Evolutionary conservation across 2,113 vertebrate species (phyloP).

Genomic region (Callaeas wilsoni): DNA sequence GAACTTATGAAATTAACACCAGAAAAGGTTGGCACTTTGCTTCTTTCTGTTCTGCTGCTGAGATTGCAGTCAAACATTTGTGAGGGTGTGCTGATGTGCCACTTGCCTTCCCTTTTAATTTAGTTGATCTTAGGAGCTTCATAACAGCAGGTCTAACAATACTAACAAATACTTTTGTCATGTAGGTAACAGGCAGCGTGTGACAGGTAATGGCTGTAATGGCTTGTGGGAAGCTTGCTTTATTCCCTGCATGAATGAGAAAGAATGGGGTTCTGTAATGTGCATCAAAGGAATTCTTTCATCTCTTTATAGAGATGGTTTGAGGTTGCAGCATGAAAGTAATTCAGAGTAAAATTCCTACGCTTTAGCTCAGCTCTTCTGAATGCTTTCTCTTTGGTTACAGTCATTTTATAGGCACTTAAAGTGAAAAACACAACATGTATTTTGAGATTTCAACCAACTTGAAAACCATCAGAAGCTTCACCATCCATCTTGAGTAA

Average conservation of each 20-base stretch:
- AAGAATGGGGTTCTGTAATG: background rate
- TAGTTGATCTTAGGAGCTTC: background rate
- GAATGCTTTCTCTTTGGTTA: background rate
- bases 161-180: background rate
- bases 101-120: background rate
- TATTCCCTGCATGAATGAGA: background rate
- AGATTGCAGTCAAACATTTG: background rate
- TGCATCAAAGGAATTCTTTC: background rate
- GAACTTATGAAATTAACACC: constrained; percentile 94
- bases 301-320: background rate
- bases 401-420: background rate
- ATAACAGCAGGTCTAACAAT: background rate
- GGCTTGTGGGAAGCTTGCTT: background rate
- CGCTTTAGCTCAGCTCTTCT: background rate
- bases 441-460: background rate
- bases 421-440: background rate
- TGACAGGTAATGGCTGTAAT: background rate
- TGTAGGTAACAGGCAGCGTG: background rate
- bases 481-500: background rate
- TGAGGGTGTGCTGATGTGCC: background rate
- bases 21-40: constrained; percentile 82
- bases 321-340: background rate
- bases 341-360: background rate
- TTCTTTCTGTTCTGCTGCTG: background rate
- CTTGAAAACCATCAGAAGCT: background rate